Evolutionary conservation across 2,888 invertebrate genomes (phyloP), one percentile per base, ranked within the genome.

Genomic region (Therioaphis trifolii): DNA sequence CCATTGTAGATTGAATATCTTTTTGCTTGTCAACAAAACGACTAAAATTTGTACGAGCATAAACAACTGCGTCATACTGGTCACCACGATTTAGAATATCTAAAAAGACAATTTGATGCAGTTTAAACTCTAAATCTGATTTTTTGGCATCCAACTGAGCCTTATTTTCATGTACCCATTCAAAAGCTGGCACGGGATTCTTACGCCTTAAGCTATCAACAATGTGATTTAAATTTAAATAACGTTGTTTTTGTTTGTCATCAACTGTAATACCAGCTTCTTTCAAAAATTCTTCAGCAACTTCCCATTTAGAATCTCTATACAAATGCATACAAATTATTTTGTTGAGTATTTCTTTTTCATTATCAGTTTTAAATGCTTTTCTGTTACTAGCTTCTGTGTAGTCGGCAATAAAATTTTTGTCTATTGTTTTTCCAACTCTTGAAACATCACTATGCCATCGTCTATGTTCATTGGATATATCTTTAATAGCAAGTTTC

Each of bases 381-480:
- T 94, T 94, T 87, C 93, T 93, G 87, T 92, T 91, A 74, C 91
- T 90, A 85, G 91, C 90, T 86, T 93, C 92, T 84, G 92, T 90
- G 86, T 91, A 90, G 74, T 94, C 89, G 74, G 43, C 75, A 88
- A 87, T 80, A 78, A 88, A 87, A 87, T 91, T 91, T 87, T 97
- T 93, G 88, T 99, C 98, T 86, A 99, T 95, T 0, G 96, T 94
- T 90, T 98, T 99, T 72, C 99, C 99, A 75, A 98, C 96, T 91
- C 96, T 95, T 0, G 98, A 98, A 7, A 92, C 91, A 11, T 93
- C 91, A 86, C 93, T 92, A 88, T 96, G 96, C 27, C 96, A 90
- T 85, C 91, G 91, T 86, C 95, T 91, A 88, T 96, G 96, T 89
- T 97, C 97, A 85, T 95, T 92, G 0, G 96, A 94, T 87, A 97